phyloP scores from a whole-genome alignment of 1,140 invertebrate species.

The Drosophila tsacasi region DNA sequence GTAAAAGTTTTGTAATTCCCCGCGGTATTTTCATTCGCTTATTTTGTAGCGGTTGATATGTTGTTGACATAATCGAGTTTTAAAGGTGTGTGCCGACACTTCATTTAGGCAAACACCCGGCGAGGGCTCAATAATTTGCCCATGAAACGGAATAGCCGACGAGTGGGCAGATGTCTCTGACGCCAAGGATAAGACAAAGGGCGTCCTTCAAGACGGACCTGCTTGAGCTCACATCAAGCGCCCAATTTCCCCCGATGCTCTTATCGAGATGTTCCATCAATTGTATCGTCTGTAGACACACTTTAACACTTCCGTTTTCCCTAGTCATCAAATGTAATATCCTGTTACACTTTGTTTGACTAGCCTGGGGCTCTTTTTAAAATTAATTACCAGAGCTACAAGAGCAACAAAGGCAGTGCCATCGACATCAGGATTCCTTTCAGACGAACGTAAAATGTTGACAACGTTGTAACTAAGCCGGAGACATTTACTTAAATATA shows the following conservation, averaged over 20 bases:
- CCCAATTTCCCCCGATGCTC: constrained; percentile 30
- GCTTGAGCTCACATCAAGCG: constrained; percentile 6
- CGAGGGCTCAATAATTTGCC: constrained; percentile 12
- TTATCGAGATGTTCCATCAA: constrained; percentile 50
- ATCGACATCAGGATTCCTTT: constrained; percentile 26
- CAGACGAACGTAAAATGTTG: constrained; percentile 78
- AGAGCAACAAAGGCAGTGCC: constrained; percentile 50
- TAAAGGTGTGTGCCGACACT: constrained; percentile 51
- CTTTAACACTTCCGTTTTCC: constrained; percentile 79
- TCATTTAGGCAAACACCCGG: constrained; percentile 59
- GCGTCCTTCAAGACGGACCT: neutral
- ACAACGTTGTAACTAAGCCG: constrained; percentile 79
- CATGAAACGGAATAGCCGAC: neutral
- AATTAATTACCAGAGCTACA: constrained; percentile 78
- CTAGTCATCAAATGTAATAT: constrained; percentile 81
- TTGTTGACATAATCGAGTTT: constrained; percentile 73
- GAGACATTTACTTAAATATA: constrained; percentile 77
- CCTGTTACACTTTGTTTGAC: constrained; percentile 82
- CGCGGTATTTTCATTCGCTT: constrained; percentile 27
- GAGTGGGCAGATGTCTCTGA: neutral
- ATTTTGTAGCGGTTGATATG: constrained; percentile 51
- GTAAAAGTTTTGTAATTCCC: constrained; percentile 70
- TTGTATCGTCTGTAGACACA: constrained; percentile 72
- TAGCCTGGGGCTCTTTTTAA: constrained; percentile 78
- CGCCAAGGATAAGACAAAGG: constrained; percentile 6